A percentile compares a stretch with the other conserved stretches of the same genome.
Evolutionary conservation across 2,113 vertebrate species (phyloP).

Genomic region (Brevimyrus niger): DNA sequence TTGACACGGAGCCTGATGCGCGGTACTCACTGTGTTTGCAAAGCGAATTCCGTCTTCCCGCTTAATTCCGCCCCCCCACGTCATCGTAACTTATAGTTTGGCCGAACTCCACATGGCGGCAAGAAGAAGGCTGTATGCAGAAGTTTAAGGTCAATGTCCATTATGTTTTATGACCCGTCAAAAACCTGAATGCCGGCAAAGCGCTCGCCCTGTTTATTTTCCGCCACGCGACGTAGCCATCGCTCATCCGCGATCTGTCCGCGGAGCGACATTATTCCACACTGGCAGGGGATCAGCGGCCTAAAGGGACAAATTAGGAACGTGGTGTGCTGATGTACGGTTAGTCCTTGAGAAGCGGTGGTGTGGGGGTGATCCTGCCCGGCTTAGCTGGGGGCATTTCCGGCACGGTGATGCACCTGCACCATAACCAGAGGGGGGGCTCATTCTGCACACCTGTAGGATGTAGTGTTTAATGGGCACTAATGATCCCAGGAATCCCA

Average conservation of each 20-base stretch:
- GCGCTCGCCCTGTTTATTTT: neutral
- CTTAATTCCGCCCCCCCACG: neutral
- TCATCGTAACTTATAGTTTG: neutral
- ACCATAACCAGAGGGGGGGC: neutral
- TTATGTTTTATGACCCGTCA: conserved; percentile 5
- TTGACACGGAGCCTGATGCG: neutral
- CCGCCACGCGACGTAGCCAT: neutral
- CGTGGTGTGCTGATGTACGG: neutral
- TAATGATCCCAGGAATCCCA: neutral
- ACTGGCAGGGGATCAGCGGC: neutral
- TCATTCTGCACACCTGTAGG: neutral
- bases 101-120: neutral
- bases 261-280: neutral
- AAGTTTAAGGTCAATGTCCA: neutral
- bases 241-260: neutral
- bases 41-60: neutral
- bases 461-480: neutral
- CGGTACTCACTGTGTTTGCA: neutral
- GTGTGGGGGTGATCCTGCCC: neutral
- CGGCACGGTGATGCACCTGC: neutral
- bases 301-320: neutral
- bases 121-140: neutral
- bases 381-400: neutral
- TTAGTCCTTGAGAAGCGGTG: neutral
- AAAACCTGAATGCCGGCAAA: neutral